Conservation (phyloP, 2,888 invertebrate species). For the Heterodera filipjevi region DNA sequence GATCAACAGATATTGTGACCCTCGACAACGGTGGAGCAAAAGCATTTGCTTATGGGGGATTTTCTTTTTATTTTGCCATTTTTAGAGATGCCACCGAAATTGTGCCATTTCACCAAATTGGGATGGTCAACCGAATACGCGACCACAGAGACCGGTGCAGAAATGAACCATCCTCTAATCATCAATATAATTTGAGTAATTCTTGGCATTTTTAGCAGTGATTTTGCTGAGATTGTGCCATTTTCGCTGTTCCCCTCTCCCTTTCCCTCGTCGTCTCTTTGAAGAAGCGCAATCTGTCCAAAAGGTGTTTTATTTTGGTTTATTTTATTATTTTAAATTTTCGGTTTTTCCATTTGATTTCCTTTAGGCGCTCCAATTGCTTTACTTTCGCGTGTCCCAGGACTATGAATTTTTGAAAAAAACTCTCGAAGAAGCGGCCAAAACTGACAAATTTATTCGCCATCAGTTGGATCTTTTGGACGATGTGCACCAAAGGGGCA, state of each 20-base stretch:
- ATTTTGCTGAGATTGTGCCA: slow-evolving; percentile 59
- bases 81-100: too few relatives aligned
- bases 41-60: too few relatives aligned
- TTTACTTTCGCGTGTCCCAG: slow-evolving; percentile 60
- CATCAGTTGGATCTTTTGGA: slow-evolving; percentile 56
- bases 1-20: not conserved
- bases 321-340: too few relatives aligned
- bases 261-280: slow-evolving; percentile 58
- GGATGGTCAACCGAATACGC: not conserved
- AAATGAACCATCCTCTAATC: not conserved
- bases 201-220: slow-evolving; percentile 55
- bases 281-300: slow-evolving; percentile 58
- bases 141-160: slow-evolving; percentile 41
- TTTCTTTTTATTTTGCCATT: too few relatives aligned
- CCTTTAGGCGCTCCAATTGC: slow-evolving; percentile 48
- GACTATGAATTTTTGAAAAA: slow-evolving; percentile 58
- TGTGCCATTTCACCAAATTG: not conserved
- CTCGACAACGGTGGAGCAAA: too few relatives aligned
- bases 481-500: slow-evolving; percentile 51
- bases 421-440: slow-evolving; percentile 54
- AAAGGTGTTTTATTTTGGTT: slow-evolving; percentile 49
- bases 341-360: too few relatives aligned
- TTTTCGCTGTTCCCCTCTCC: slow-evolving; percentile 63
- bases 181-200: slow-evolving; percentile 29
- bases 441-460: slow-evolving; percentile 60